Conservation (phyloP, 2,888 invertebrate species). For the Rosalia funebris region DNA sequence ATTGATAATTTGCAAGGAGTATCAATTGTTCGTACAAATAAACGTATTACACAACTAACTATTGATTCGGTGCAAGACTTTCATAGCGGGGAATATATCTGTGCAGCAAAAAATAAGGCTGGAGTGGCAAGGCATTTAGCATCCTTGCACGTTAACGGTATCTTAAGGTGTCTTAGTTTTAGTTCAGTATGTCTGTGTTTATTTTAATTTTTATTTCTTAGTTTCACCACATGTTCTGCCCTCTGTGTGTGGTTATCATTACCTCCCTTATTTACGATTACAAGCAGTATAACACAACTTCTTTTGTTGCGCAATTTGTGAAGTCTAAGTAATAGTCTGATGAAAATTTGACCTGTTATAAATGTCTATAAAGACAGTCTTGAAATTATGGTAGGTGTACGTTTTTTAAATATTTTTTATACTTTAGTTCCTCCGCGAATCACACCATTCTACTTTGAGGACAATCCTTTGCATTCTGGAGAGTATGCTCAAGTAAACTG, state of each 20-base stretch:
- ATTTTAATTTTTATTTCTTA: slow-evolving; percentile 55
- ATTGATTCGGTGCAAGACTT: slow-evolving; percentile 66
- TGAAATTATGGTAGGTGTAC: too few species aligned
- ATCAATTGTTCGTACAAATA: slow-evolving; percentile 62
- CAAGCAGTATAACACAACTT: too few species aligned
- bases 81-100: slow-evolving; percentile 68
- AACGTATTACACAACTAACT: slow-evolving; percentile 66
- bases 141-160: slow-evolving; percentile 67
- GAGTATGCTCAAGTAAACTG: slow-evolving; percentile 66
- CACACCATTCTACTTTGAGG: slow-evolving; percentile 80
- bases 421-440: slow-evolving; percentile 83
- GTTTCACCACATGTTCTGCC: slow-evolving; percentile 73
- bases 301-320: too few species aligned
- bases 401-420: slow-evolving; percentile 70
- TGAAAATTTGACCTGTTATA: too few species aligned
- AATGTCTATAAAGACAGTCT: too few species aligned
- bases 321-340: too few species aligned
- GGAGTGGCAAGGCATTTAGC: slow-evolving; percentile 67
- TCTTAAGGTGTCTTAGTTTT: slow-evolving; percentile 49
- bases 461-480: slow-evolving; percentile 69
- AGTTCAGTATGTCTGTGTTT: slow-evolving; percentile 63
- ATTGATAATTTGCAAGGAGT: slow-evolving; percentile 60
- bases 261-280: slow-evolving; percentile 61
- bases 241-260: slow-evolving; percentile 67
- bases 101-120: slow-evolving; percentile 66